phyloP scores from a whole-genome alignment of 1,140 invertebrate species.

The Atta colombica region DNA sequence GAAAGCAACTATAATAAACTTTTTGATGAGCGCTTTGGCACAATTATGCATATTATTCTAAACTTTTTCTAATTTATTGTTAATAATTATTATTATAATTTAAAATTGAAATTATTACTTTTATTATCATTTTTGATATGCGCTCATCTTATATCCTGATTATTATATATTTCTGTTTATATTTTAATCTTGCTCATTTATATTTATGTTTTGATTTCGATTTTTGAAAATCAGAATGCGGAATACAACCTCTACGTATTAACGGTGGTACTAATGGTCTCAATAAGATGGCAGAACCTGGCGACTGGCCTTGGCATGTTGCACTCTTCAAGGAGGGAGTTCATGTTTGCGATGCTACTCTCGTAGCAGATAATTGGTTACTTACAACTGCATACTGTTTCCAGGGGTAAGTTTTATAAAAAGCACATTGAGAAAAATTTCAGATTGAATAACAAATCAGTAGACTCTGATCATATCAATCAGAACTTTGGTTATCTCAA shows the following conservation, averaged over 20 bases:
- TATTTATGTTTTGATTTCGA: slow-evolving; percentile 34
- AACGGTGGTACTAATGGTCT: slow-evolving; percentile 87
- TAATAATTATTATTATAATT: background rate
- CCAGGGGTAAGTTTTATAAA: slow-evolving; percentile 88
- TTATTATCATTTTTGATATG: background rate
- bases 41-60: background rate
- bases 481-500: too few relatives aligned
- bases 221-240: slow-evolving; percentile 89
- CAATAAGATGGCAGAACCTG: slow-evolving; percentile 90
- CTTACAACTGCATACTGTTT: slow-evolving; percentile 96
- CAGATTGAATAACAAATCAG: too few relatives aligned
- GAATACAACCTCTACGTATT: slow-evolving; percentile 88
- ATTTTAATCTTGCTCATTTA: background rate
- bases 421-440: too few relatives aligned
- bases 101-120: background rate
- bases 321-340: slow-evolving; percentile 93
- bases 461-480: too few relatives aligned
- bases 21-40: background rate
- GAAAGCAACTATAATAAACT: background rate
- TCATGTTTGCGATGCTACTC: slow-evolving; percentile 95
- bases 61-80: background rate
- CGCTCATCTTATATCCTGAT: background rate
- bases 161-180: background rate
- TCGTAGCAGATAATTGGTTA: slow-evolving; percentile 93
- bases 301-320: slow-evolving; percentile 96